Conservation (phyloP, 2,797 vertebrate genomes). For the Cheirogaleus major region DNA sequence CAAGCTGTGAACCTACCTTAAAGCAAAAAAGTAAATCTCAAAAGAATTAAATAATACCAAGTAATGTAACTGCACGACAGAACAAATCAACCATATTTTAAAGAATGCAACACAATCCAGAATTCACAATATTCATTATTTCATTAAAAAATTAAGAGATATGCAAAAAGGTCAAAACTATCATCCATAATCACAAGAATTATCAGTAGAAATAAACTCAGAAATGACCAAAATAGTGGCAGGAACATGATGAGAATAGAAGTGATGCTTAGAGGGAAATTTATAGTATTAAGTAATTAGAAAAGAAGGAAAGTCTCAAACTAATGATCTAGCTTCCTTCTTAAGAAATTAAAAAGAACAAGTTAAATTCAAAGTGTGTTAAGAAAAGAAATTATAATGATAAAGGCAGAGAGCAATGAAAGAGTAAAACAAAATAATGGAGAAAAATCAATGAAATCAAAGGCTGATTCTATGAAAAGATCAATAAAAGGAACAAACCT, state of each 20-base stretch:
- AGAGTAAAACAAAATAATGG: not conserved
- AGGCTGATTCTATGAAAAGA: not conserved
- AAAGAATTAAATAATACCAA: not conserved
- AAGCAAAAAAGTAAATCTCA: not conserved
- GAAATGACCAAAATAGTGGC: not conserved
- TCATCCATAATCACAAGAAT: constrained; percentile 1
- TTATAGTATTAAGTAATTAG: not conserved
- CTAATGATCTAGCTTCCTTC: not conserved
- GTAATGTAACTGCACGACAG: not conserved
- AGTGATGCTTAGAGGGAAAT: not conserved
- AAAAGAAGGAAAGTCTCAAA: not conserved
- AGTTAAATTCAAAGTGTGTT: not conserved
- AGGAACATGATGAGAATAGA: not conserved
- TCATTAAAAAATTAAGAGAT: constrained; percentile 32
- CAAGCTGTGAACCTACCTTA: not conserved
- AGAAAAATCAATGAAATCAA: constrained; percentile 6
- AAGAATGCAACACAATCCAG: constrained; percentile 16
- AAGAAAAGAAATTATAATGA: constrained; percentile 6
- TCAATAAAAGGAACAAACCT: not conserved
- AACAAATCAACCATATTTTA: not conserved
- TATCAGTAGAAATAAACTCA: constrained; percentile 19
- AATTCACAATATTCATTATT: not conserved
- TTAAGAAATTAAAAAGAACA: not conserved
- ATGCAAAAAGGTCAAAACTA: not conserved
- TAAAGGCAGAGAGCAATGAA: not conserved